phyloP scores from a whole-genome alignment of 30 jellyfish, hydroid and myxozoan species.

The Chrysaora quinquecirrha region DNA sequence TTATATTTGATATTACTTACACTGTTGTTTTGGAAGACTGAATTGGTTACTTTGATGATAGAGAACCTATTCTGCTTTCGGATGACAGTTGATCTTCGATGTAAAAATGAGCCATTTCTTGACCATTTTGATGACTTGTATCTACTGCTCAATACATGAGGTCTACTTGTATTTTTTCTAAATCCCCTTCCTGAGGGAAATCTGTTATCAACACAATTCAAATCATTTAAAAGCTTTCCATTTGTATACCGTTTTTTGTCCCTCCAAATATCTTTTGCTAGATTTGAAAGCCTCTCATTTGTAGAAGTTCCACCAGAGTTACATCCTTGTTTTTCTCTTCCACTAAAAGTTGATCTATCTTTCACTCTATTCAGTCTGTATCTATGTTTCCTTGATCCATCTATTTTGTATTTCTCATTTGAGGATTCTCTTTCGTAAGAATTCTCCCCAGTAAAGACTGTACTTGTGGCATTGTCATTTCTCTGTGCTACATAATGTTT shows the following conservation, averaged over 20 bases:
- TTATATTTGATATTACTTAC: too few relatives aligned
- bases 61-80: slow-evolving; percentile 28
- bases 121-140: neutral
- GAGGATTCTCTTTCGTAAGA: too few relatives aligned
- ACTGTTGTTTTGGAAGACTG: neutral
- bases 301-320: neutral
- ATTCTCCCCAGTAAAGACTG: too few relatives aligned
- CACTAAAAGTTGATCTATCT: too few relatives aligned
- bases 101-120: slow-evolving; percentile 23
- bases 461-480: too few relatives aligned
- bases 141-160: slow-evolving; percentile 9
- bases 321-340: too few relatives aligned
- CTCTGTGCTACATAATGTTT: too few relatives aligned
- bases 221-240: neutral
- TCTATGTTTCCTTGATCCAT: too few relatives aligned
- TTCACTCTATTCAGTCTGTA: too few relatives aligned
- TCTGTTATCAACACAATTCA: too few relatives aligned
- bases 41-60: neutral
- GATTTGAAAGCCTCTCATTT: neutral
- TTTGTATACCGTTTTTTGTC: neutral
- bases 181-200: neutral
- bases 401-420: too few relatives aligned
- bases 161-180: neutral
- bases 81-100: slow-evolving; percentile 29
- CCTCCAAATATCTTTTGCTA: slow-evolving; percentile 42